A percentile compares a stretch with the other conserved stretches of the same genome.
Conservation (phyloP, 2,888 invertebrate species). For the Octodonta nipae region DNA sequence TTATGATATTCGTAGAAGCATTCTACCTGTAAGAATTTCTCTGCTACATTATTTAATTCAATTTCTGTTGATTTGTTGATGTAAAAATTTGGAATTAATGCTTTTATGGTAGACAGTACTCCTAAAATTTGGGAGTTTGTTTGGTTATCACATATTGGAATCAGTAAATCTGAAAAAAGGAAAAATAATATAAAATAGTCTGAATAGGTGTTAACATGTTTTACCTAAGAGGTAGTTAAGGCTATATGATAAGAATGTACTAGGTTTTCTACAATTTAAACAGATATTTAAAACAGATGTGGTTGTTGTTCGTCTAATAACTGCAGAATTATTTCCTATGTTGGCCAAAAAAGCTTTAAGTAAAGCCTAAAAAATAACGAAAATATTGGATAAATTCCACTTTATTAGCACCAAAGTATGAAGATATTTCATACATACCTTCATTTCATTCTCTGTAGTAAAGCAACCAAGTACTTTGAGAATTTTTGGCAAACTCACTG, state of each 20-base stretch:
- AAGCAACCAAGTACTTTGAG: slow-evolving; percentile 53
- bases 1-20: background rate
- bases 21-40: slow-evolving; percentile 20
- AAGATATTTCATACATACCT: slow-evolving; percentile 32
- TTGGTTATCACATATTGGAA: slow-evolving; percentile 31
- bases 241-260: slow-evolving; percentile 52
- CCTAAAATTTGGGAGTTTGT: slow-evolving; percentile 46
- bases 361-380: slow-evolving; percentile 47
- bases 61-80: slow-evolving; percentile 12
- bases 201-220: slow-evolving; percentile 6
- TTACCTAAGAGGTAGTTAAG: slow-evolving; percentile 48
- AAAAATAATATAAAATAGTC: slow-evolving; percentile 4
- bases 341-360: slow-evolving; percentile 55
- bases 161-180: slow-evolving; percentile 24
- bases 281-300: slow-evolving; percentile 69
- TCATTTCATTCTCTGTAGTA: slow-evolving; percentile 56
- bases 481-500: slow-evolving; percentile 49
- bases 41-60: background rate
- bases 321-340: slow-evolving; percentile 50
- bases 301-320: slow-evolving; percentile 68
- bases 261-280: slow-evolving; percentile 59
- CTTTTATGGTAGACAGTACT: slow-evolving; percentile 49
- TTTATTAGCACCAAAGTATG: slow-evolving; percentile 2
- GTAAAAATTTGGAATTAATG: slow-evolving; percentile 45
- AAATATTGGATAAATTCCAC: slow-evolving; percentile 1